Conservation (phyloP, 2,113 vertebrate species). For the Spilogale gracilis region DNA sequence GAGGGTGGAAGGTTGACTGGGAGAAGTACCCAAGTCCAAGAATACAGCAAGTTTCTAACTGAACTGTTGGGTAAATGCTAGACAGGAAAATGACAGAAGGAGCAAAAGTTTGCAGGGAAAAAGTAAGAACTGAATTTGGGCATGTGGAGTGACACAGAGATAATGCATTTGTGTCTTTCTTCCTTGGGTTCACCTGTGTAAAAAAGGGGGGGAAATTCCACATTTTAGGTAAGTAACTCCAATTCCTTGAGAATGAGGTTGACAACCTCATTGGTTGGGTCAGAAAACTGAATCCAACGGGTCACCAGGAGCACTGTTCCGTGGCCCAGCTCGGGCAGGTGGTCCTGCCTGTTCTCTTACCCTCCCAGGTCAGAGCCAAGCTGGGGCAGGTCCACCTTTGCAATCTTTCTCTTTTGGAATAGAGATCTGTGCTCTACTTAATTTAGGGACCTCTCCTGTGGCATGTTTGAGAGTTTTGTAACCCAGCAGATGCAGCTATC, state of each 20-base stretch:
- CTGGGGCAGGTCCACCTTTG: too few relatives aligned
- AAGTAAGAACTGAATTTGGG: not conserved
- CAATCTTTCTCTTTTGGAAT: too few relatives aligned
- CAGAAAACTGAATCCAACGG: fast-evolving
- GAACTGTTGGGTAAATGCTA: not conserved
- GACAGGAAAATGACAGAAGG: not conserved
- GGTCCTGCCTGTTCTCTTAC: too few relatives aligned
- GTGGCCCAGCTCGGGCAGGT: not conserved
- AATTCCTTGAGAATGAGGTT: not conserved
- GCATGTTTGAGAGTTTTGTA: not conserved
- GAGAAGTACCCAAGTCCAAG: too few relatives aligned
- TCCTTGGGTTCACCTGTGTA: not conserved
- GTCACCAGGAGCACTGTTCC: fast-evolving
- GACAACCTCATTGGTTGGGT: not conserved
- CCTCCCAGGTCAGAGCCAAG: not conserved
- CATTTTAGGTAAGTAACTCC: not conserved
- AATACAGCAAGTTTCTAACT: not conserved
- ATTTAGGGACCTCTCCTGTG: not conserved
- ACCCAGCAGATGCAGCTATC: not conserved
- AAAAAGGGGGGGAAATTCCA: not conserved
- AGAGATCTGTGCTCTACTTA: not conserved
- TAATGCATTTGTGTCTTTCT: fast-evolving
- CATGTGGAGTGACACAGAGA: not conserved
- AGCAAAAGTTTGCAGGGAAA: not conserved
- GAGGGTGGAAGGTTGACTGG: fast-evolving